Percentiles rank a stretch among this genome's conserved stretches.
Evolutionary conservation across 2,888 invertebrate genomes (phyloP).

Genomic region (Pollenia amentaria): DNA sequence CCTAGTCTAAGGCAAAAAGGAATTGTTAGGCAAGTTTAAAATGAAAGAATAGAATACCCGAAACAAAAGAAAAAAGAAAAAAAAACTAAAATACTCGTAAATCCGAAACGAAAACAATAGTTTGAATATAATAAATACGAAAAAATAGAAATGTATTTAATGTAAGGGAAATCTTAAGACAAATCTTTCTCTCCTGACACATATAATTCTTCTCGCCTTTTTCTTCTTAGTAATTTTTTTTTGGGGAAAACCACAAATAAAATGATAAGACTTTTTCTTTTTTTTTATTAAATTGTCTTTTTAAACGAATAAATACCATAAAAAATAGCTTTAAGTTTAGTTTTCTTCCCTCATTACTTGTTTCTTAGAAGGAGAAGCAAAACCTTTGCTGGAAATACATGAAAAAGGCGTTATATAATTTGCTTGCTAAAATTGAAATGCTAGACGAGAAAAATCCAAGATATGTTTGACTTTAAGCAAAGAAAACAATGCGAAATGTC

Average conservation of each 20-base stretch:
- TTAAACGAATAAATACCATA: slow-evolving; percentile 32
- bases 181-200: background rate
- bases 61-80: background rate
- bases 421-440: slow-evolving; percentile 56
- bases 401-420: slow-evolving; percentile 64
- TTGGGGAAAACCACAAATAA: slow-evolving; percentile 19
- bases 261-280: slow-evolving; percentile 1
- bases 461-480: background rate
- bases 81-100: background rate
- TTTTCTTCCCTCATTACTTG: slow-evolving; percentile 12
- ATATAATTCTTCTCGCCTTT: too few species aligned
- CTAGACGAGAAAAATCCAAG: slow-evolving; percentile 38
- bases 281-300: background rate
- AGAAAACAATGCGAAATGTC: too few species aligned
- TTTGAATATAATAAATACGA: background rate
- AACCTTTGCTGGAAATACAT: slow-evolving; percentile 43
- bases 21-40: slow-evolving; percentile 33
- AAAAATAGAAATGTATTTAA: slow-evolving; percentile 9
- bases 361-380: background rate
- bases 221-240: slow-evolving; percentile 1
- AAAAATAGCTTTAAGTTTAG: slow-evolving; percentile 47
- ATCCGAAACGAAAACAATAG: background rate
- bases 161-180: background rate
- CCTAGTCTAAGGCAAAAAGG: slow-evolving; percentile 52
- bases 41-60: background rate